Base-by-base conservation (phyloP, 2,797 vertebrate genomes). In the Ctenosaura bakeri region DNA sequence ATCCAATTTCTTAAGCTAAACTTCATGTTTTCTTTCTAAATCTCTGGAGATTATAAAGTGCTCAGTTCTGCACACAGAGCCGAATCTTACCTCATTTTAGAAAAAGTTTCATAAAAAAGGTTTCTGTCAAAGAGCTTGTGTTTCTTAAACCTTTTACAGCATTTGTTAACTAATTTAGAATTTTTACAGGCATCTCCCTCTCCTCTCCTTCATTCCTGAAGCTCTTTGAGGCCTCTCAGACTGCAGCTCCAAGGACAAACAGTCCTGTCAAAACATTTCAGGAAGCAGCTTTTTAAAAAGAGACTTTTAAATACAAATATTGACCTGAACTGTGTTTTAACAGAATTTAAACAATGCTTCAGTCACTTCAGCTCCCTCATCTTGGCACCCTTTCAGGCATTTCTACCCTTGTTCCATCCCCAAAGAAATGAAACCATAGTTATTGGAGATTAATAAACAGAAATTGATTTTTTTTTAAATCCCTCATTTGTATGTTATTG, bases 121-220 rank as follows among this genome's bases (percentile, higher is more conserved):
- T 66, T 69, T 32, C 29, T 71, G 77, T 79, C 87, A 91, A 92
- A 64, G 86, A 2, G 76, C 90, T 50, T 8, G 1, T 66, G 4
- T 82, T 94, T 90, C 90, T 64, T 84, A 89, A 92, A 87, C 54
- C 35, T 89, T 83, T 91, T 89, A 79, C 7, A 93, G 82, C 32
- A 12, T 0, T 24, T 77, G 24, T 76, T 92, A 88, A 91, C 32
- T 69, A 83, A 89, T 79, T 89, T 87, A 64, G 62, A 89, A 87
- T 62, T 69, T 69, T 89, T 87, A 89, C 62, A 87, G 42, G 26
- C 38, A 64, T 52, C 50, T 90, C 77, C 71, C 89, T 5, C 78
- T 92, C 88, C 42, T 92, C 46, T 50, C 79, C 50, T 38, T 1
- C 0, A 0, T 81, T 90, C 69, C 87, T 56, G 59, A 76, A 90